These are phyloP conservation scores for Pararge aegeria DNA, from an alignment of 1,140 invertebrate species.

Conservation along the genomic window DNA sequence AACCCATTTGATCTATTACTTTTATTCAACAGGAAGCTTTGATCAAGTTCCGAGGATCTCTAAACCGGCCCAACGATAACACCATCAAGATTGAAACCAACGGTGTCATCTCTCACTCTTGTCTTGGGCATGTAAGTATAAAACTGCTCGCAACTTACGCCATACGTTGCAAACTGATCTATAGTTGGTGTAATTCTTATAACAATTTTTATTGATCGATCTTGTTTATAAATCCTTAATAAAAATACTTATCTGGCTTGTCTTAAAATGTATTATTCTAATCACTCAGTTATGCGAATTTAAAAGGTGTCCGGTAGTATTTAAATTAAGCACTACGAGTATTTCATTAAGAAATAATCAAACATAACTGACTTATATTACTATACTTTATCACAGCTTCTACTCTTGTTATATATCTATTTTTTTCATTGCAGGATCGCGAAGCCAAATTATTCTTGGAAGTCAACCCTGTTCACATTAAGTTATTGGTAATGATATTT, in stretches of 20 bases:
- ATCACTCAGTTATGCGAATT: too few species aligned
- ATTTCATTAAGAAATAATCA: too few species aligned
- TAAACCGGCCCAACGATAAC: slow-evolving; percentile 44
- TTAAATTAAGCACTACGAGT: too few species aligned
- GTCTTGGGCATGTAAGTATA: slow-evolving; percentile 57
- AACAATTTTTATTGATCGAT: too few species aligned
- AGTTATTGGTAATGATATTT: slow-evolving; percentile 60
- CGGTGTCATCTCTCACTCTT: slow-evolving; percentile 48
- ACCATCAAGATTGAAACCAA: slow-evolving; percentile 49
- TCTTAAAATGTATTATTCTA: too few species aligned
- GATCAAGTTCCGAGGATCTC: slow-evolving; percentile 42
- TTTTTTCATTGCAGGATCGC: slow-evolving; percentile 50
- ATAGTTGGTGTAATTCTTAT: too few species aligned
- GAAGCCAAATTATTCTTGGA: slow-evolving; percentile 67
- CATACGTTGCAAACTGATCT: too few species aligned
- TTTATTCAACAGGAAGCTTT: slow-evolving; percentile 49
- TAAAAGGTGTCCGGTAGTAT: too few species aligned
- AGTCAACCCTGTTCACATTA: slow-evolving; percentile 62
- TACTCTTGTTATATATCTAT: neutral
- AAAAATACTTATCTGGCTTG: too few species aligned
- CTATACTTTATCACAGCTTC: neutral
- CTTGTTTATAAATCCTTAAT: too few species aligned
- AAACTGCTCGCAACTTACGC: too few species aligned
- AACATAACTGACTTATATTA: neutral
- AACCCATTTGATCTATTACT: too few species aligned